Percentiles rank a stretch among this genome's conserved stretches.
Conservation (phyloP, 2,888 invertebrate genomes). For the Agonum fuliginosum region DNA sequence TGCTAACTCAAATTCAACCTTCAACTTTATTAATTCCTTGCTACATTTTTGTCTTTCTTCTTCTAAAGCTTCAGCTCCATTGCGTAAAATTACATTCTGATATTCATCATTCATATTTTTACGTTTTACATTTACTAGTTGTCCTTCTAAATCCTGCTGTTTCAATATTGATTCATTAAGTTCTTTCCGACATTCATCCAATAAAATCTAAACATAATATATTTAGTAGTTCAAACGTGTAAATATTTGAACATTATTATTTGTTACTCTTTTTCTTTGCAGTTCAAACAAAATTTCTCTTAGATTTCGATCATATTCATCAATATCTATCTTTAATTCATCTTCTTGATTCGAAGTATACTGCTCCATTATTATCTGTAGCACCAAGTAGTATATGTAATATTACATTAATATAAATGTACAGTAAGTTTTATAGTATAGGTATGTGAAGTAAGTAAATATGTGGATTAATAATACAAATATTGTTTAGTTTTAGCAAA, state of each 20-base stretch:
- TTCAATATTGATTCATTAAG: constrained; percentile 60
- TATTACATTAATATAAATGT: background rate
- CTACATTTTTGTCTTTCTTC: constrained; percentile 58
- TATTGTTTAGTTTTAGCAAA: too few relatives aligned
- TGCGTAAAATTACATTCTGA: constrained; percentile 57
- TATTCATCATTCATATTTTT: constrained; percentile 59
- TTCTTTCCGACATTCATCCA: constrained; percentile 62
- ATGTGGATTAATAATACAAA: too few relatives aligned
- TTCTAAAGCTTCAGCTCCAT: constrained; percentile 59
- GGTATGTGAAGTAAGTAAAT: background rate
- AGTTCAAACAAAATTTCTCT: constrained; percentile 67
- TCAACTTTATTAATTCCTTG: constrained; percentile 47
- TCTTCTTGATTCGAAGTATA: too few relatives aligned
- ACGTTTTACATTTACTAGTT: constrained; percentile 56
- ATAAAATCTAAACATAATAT: constrained; percentile 60
- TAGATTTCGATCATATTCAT: constrained; percentile 64
- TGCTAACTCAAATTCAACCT: constrained; percentile 59
- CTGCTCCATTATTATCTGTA: constrained; percentile 4
- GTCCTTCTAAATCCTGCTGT: constrained; percentile 59
- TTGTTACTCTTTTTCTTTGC: constrained; percentile 66
- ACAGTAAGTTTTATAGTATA: background rate
- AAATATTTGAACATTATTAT: background rate
- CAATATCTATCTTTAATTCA: background rate
- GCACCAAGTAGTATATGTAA: background rate
- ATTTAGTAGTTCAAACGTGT: too few relatives aligned